Conservation (phyloP, 2,113 vertebrate species). For the Hemibagrus wyckioides region DNA sequence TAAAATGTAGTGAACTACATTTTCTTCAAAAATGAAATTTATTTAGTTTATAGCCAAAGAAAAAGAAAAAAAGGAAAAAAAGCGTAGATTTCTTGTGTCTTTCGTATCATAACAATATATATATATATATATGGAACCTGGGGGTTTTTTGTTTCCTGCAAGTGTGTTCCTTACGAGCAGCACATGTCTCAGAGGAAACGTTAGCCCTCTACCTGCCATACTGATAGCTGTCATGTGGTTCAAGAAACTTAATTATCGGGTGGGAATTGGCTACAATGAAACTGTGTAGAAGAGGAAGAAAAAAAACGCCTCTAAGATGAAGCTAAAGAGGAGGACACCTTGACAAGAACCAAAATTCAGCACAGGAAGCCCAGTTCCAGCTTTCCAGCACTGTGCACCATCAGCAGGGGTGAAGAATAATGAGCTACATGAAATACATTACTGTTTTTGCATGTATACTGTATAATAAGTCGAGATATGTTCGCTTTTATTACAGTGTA, state of each 20-base stretch:
- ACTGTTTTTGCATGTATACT: no score
- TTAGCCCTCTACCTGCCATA: slow-evolving; percentile 8
- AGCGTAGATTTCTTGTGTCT: no score
- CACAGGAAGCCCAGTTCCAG: background rate
- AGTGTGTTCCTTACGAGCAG: background rate
- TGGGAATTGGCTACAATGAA: slow-evolving; percentile 3
- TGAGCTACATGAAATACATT: no score
- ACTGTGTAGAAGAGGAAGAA: background rate
- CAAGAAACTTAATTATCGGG: slow-evolving; percentile 10
- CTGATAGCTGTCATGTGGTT: background rate
- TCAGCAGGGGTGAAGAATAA: background rate
- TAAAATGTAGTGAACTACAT: background rate
- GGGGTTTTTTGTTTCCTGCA: background rate
- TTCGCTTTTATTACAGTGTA: no score
- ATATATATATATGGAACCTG: background rate
- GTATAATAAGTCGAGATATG: no score
- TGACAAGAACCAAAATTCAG: background rate
- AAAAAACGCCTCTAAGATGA: background rate
- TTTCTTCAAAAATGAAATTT: background rate
- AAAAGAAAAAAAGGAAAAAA: no score
- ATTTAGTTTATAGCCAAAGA: no score
- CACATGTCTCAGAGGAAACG: background rate
- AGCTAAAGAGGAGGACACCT: background rate
- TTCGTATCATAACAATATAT: background rate
- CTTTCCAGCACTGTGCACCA: background rate